Conservation (phyloP, 64 coral and sea anemone species). For the Stylophora pistillata region DNA sequence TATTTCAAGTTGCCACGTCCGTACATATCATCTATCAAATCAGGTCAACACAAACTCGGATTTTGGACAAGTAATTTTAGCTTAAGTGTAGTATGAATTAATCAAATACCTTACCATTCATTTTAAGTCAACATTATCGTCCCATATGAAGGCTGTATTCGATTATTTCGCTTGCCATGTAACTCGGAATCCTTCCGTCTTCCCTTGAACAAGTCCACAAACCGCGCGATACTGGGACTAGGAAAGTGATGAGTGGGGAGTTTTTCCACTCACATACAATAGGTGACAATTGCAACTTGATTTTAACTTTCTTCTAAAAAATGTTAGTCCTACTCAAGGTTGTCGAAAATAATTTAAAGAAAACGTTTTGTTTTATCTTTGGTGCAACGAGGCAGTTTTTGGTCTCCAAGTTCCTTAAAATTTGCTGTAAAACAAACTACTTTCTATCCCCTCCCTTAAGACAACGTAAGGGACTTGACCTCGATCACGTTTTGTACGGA, state of each 20-base stretch:
- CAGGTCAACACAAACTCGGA: background rate
- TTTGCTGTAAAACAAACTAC: background rate
- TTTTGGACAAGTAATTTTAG: background rate
- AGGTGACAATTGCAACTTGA: too few relatives aligned
- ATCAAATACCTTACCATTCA: constrained; percentile 77
- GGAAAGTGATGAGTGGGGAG: background rate
- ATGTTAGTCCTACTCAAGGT: background rate
- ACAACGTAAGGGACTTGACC: background rate
- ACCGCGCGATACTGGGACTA: constrained; percentile 6
- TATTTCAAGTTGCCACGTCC: background rate
- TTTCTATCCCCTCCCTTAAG: constrained; percentile 2
- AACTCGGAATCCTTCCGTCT: background rate
- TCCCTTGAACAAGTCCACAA: background rate
- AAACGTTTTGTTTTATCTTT: background rate
- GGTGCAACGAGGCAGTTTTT: background rate
- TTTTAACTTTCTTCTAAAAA: background rate
- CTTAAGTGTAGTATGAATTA: background rate
- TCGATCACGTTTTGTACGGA: constrained; percentile 36
- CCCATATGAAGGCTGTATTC: background rate
- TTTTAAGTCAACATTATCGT: constrained; percentile 86
- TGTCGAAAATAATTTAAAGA: background rate
- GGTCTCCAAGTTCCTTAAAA: background rate
- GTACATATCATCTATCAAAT: too few relatives aligned
- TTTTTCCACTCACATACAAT: background rate
- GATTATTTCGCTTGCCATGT: constrained; percentile 46